Evolutionary conservation across 1,140 invertebrate genomes (phyloP), one percentile per base, ranked within the genome.

Genomic region (Lordiphosa stackelbergi): DNA sequence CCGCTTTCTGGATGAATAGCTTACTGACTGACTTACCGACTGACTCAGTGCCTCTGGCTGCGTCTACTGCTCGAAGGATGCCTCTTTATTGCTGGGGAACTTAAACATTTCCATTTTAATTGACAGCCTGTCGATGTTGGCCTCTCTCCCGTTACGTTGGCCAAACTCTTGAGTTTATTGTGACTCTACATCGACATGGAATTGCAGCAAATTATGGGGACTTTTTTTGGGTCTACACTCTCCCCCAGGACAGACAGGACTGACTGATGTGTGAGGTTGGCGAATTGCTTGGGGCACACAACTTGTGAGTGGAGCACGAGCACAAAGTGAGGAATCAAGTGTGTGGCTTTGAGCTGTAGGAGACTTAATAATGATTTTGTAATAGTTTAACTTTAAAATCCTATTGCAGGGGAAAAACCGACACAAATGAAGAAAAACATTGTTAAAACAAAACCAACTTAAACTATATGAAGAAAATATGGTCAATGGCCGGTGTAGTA

Each of bases 31-130:
- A 38, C 56, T 66, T 64, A 47, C 53, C 70, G 45, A 45, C 53
- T 65, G 65, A 51, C 57, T 60, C 46, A 19, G 10, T 19, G 49
- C 19, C 11, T 24, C 43, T 43, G n/a, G 28, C n/a, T 28, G n/a
- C 16, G 12, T 22, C 13, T 12, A 19, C 35, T 7, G 43, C 43
- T 34, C 0, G 37, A 51, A 34, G 51, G 42, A 35, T 62, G 53
- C 51, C 66, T 45, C 65, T 72, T 81, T 61, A 77, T 77, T 69
- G 72, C 72, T 53, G 43, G 54, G 54, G 68, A 79, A 81, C 75
- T 79, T 79, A 79, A 79, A 81, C 77, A 83, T 83, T 83, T 81
- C 64, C 77, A 83, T 83, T 81, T 83, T 81, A 81, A 81, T 81
- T 81, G 77, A 81, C 77, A 81, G 69, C 53, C 64, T 72, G 75